Evolutionary conservation across 2,113 vertebrate genomes (phyloP).

Genomic region (Columba janthina): DNA sequence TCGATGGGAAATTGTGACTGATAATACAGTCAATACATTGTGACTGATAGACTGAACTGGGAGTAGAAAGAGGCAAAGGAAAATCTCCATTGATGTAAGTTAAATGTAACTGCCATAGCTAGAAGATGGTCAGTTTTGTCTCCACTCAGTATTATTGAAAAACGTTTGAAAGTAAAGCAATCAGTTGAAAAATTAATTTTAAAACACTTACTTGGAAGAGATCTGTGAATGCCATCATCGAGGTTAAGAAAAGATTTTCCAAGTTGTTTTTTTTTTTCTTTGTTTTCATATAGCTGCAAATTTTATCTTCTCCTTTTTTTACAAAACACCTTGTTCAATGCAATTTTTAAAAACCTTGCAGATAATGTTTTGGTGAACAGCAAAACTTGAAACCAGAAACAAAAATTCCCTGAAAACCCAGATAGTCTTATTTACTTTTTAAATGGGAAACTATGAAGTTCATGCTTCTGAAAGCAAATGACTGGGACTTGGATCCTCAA

Average conservation of each 20-base stretch:
- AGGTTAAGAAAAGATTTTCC: background rate
- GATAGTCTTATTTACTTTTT: background rate
- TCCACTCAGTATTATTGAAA: background rate
- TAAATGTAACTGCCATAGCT: background rate
- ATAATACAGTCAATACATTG: no score
- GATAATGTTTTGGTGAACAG: background rate
- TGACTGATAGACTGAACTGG: background rate
- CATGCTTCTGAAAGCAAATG: background rate
- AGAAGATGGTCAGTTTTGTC: background rate
- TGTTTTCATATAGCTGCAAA: background rate
- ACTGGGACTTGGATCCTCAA: background rate
- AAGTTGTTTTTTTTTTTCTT: background rate
- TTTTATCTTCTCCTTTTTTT: background rate
- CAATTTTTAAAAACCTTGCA: background rate
- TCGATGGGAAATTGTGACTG: background rate
- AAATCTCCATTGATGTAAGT: background rate
- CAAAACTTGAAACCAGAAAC: background rate
- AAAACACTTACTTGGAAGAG: background rate
- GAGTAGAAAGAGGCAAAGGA: background rate
- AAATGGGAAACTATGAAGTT: background rate
- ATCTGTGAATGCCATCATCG: background rate
- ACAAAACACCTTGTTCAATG: background rate
- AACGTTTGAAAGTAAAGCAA: background rate
- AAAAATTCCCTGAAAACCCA: background rate
- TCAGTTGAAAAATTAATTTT: background rate